Percentiles rank a stretch among this genome's conserved stretches.
Evolutionary conservation across 1,140 invertebrate genomes (phyloP).

Genomic region (Doryteuthis pealeii): DNA sequence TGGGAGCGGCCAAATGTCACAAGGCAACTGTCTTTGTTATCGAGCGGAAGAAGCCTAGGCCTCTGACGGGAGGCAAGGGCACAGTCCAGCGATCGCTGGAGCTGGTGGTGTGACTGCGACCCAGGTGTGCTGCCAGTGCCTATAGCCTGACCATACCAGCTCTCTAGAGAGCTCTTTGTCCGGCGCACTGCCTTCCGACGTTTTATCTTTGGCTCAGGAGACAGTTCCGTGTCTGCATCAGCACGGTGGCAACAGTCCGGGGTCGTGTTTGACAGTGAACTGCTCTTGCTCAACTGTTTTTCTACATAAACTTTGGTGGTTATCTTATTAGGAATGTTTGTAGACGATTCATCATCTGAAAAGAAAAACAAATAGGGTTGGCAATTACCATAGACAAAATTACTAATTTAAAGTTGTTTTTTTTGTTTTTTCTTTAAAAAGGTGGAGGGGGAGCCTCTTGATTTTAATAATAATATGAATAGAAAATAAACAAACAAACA

Average conservation of each 20-base stretch:
- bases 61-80: neutral
- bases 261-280: conserved; percentile 16
- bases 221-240: conserved; percentile 39
- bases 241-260: conserved; percentile 18
- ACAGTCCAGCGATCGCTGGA: neutral
- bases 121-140: neutral
- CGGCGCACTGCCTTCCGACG: conserved; percentile 38
- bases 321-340: conserved; percentile 35
- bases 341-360: conserved; percentile 24
- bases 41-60: neutral
- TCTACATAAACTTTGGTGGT: conserved; percentile 43
- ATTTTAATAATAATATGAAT: too few species aligned
- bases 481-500: too few species aligned
- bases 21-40: neutral
- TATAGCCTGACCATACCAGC: conserved; percentile 7
- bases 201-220: conserved; percentile 29
- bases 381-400: too few species aligned
- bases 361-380: conserved; percentile 3
- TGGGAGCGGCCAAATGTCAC: neutral
- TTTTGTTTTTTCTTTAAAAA: too few species aligned
- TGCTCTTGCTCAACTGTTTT: conserved; percentile 22
- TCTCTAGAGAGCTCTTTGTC: conserved; percentile 54
- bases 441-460: too few species aligned
- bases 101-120: conserved; percentile 4
- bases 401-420: too few species aligned